Base-by-base conservation (phyloP, 2,888 invertebrate genomes). In the Epirrita christyi region DNA sequence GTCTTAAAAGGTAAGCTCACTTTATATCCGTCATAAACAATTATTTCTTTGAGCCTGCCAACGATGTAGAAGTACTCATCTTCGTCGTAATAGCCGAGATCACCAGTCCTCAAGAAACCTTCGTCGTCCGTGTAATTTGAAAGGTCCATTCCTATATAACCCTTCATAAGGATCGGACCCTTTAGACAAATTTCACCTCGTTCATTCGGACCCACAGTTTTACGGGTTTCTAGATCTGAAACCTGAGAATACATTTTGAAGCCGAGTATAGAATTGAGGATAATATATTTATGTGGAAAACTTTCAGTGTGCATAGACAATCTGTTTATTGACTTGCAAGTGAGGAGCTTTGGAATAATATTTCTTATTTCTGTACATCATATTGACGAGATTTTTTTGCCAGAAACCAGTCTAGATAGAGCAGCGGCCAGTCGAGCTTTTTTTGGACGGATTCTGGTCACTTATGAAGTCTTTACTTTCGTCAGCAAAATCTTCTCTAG, bases 191-290 rank as follows among this genome's bases (percentile, higher is more conserved):
- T 85, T 76, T 88, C 87, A n/a, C 87, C 87, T 13, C 80, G 79
- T 75, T 94, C 75, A 56, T 87, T 80, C 1, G 82, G 76, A 2
- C 83, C 91, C 11, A 94, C 70, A 9, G 80, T 71, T 70, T 86
- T 72, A 34, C 87, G 87, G 11, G 92, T 93, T 61, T 92, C 75
- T 4, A 78, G 67, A 67, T 92, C 86, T 28, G 84, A 80, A 51
- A 93, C 77, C 92, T 91, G 63, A 53, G 66, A 66, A 61, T 60
- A 70, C 50, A 29, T 53, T 48, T 38, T 47, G 50, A 4, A 21
- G 2, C 21, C 21, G 4, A n/a, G 10, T 40, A 14, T 42, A 13
- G 28, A 43, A 43, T 48, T 38, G 28, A 36, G 38, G 34, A 27
- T 49, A 58, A 37, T 55, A 29, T 48, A 48, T 45, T 48, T 34